phyloP scores from a whole-genome alignment of 2,113 vertebrate genomes.

The Probosciger aterrimus region DNA sequence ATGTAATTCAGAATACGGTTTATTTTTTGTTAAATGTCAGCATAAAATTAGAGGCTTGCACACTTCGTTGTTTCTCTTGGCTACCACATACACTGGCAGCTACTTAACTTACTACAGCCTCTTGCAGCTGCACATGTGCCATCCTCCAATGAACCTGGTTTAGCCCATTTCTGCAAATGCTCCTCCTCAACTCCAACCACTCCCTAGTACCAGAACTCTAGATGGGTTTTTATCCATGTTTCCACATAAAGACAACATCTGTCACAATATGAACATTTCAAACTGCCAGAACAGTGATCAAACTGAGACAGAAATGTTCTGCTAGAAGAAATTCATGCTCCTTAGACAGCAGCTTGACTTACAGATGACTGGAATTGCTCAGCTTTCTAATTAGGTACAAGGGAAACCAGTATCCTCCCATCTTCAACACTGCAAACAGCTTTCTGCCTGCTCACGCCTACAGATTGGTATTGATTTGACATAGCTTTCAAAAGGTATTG shows the following conservation, averaged over 20 bases:
- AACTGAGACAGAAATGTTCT: neutral
- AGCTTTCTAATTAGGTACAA: neutral
- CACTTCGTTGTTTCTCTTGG: neutral
- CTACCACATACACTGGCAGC: neutral
- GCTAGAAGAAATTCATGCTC: neutral
- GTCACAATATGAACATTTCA: fast-evolving
- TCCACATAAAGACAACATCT: neutral
- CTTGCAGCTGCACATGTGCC: neutral
- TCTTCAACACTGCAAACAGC: neutral
- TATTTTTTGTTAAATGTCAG: slow-evolving; percentile 13
- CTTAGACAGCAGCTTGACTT: neutral
- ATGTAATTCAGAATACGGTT: neutral
- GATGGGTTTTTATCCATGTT: fast-evolving
- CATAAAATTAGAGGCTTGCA: neutral
- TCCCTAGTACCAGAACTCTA: neutral
- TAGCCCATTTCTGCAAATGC: neutral
- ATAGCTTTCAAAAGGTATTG: neutral
- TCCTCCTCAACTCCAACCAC: neutral
- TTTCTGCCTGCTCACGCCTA: neutral
- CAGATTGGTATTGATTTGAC: neutral
- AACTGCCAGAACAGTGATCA: neutral
- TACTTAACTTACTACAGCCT: neutral
- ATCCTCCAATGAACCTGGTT: neutral
- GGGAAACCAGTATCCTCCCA: neutral
- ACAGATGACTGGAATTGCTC: neutral